A percentile compares a stretch with the other conserved stretches of the same genome.
These are phyloP conservation scores for Nowickia ferox DNA, from an alignment of 2,888 invertebrate species.

Conservation along the genomic window DNA sequence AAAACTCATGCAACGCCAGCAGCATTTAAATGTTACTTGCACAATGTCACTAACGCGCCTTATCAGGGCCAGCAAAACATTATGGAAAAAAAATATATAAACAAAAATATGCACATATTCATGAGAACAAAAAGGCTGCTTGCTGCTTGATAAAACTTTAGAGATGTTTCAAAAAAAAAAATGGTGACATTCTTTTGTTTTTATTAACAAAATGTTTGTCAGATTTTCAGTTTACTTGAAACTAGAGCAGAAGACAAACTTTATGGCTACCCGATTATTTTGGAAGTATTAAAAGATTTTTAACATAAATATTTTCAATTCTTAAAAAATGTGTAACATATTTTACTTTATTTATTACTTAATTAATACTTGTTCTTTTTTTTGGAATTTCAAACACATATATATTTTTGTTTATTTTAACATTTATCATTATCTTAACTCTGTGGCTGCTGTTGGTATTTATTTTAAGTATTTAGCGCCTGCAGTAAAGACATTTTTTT, in stretches of 20 bases:
- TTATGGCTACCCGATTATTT: slow-evolving; percentile 42
- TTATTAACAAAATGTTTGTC: slow-evolving; percentile 10
- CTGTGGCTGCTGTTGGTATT: background rate
- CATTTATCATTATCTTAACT: too few relatives aligned
- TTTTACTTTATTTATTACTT: background rate
- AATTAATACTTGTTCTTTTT: too few relatives aligned
- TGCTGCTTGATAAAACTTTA: background rate
- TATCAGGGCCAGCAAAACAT: slow-evolving; percentile 55
- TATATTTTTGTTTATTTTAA: too few relatives aligned
- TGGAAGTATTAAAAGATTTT: background rate
- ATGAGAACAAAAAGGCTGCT: background rate
- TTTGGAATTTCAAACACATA: too few relatives aligned
- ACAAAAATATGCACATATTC: slow-evolving; percentile 14
- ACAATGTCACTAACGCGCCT: slow-evolving; percentile 70
- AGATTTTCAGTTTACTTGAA: slow-evolving; percentile 37
- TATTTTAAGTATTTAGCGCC: background rate
- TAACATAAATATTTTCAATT: background rate
- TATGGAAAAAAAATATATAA: background rate
- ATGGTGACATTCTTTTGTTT: slow-evolving; percentile 37
- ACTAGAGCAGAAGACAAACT: slow-evolving; percentile 49
- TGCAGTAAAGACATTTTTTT: background rate
- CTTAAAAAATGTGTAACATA: background rate
- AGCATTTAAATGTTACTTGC: slow-evolving; percentile 55
- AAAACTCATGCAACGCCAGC: slow-evolving; percentile 58
- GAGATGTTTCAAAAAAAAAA: too few relatives aligned